Evolutionary conservation across 2,888 invertebrate genomes (phyloP).

Genomic region (Dilophus febrilis): DNA sequence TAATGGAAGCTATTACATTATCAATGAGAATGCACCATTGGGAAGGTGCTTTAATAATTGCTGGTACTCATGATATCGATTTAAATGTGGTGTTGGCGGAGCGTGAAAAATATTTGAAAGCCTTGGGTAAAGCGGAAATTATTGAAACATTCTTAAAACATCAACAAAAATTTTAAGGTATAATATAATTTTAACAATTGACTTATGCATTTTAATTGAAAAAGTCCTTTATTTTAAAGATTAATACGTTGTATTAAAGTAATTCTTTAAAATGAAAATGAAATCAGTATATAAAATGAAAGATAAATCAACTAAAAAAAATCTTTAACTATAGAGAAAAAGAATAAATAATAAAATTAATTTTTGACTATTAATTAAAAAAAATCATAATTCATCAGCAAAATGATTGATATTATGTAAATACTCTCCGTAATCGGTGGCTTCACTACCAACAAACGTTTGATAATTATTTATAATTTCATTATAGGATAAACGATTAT

Average conservation of each 20-base stretch:
- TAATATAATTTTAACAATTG: no score
- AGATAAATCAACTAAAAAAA: no score
- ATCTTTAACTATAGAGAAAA: no score
- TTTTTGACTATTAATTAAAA: no score
- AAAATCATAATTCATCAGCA: conserved; percentile 55
- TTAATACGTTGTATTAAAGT: no score
- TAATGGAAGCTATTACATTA: conserved; percentile 21
- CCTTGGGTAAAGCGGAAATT: conserved; percentile 23
- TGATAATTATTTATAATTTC: conserved; percentile 76
- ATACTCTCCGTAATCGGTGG: conserved; percentile 75
- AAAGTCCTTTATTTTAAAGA: no score
- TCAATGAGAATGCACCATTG: conserved; percentile 29
- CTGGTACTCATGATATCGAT: conserved; percentile 17
- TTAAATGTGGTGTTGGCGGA: conserved; percentile 20
- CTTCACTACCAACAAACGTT: conserved; percentile 84
- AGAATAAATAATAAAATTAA: no score
- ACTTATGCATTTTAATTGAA: background rate
- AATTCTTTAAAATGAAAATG: no score
- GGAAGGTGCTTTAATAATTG: conserved; percentile 25
- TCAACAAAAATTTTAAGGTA: no score
- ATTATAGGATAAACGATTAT: conserved; percentile 55
- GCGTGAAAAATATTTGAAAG: conserved; percentile 22
- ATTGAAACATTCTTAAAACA: conserved; percentile 20
- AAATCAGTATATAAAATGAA: no score
- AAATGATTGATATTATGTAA: conserved; percentile 66